Percentiles rank a stretch among this genome's conserved stretches.
Conservation (phyloP, 2,797 vertebrate species). For the Notolepis coatsorum region DNA sequence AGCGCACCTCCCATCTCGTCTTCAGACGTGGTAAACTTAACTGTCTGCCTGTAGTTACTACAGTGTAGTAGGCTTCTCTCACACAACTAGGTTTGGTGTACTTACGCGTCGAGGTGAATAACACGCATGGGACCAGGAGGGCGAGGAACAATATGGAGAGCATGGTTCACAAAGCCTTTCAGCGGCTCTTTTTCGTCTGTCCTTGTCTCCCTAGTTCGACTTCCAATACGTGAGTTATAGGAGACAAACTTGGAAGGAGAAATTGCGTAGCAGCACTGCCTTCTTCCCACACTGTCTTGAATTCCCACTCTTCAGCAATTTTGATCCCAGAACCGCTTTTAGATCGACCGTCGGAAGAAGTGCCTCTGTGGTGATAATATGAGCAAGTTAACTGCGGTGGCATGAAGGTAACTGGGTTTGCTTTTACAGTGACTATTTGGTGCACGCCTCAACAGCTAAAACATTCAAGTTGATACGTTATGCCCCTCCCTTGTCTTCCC, state of each 20-base stretch:
- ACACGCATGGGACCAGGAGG: conserved; percentile 59
- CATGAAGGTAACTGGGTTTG: conserved; percentile 28
- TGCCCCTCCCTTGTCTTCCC: conserved; percentile 85
- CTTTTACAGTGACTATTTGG: conserved; percentile 54
- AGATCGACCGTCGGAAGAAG: conserved; percentile 14
- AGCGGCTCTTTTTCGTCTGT: conserved; percentile 8
- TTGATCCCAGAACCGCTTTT: conserved; percentile 3
- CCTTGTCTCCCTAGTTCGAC: background rate
- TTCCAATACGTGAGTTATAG: conserved; percentile 12
- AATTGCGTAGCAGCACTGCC: background rate
- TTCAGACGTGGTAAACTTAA: background rate
- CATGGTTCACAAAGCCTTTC: conserved; percentile 46
- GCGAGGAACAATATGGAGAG: conserved; percentile 54
- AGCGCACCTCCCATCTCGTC: conserved; percentile 21
- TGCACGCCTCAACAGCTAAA: conserved; percentile 81
- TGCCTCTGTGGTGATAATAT: conserved; percentile 14
- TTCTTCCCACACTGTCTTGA: background rate
- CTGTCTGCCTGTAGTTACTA: background rate
- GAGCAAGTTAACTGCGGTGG: background rate
- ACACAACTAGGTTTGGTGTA: conserved; percentile 44
- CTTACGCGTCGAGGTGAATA: conserved; percentile 74
- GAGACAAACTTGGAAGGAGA: conserved; percentile 11
- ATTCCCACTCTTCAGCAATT: background rate
- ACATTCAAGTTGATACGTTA: conserved; percentile 78
- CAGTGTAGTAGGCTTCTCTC: background rate